Conservation (phyloP, 2,888 invertebrate genomes). For the Leucoma salicis region DNA sequence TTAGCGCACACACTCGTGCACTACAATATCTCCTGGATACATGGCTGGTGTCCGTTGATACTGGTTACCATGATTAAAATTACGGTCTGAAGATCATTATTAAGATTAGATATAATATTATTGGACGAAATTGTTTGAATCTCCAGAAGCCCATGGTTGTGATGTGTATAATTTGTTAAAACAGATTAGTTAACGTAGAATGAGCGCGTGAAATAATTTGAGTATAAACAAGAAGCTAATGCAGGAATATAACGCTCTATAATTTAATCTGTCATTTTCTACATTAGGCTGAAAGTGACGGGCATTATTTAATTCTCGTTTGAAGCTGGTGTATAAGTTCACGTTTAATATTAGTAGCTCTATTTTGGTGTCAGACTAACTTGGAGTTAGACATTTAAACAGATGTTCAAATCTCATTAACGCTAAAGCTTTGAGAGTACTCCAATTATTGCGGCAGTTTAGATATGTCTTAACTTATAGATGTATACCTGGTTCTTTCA, state of each 20-base stretch:
- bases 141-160: too few relatives aligned
- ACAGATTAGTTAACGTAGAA: not conserved
- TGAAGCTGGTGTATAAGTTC: not conserved
- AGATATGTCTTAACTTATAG: too few relatives aligned
- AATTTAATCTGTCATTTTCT: constrained; percentile 11
- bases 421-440: not conserved
- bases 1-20: too few relatives aligned
- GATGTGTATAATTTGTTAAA: not conserved
- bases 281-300: constrained; percentile 4
- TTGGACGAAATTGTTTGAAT: too few relatives aligned
- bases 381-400: not conserved
- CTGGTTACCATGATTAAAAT: too few relatives aligned
- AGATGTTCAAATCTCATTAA: not conserved
- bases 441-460: too few relatives aligned
- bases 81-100: too few relatives aligned
- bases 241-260: constrained; percentile 4
- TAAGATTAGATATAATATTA: too few relatives aligned
- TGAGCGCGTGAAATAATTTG: not conserved
- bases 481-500: too few relatives aligned
- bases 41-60: too few relatives aligned
- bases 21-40: too few relatives aligned
- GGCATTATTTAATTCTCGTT: constrained; percentile 6
- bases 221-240: not conserved
- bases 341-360: not conserved
- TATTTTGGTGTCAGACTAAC: not conserved